Conservation (phyloP, 2,113 vertebrate genomes). For the Boleophthalmus pectinirostris region DNA sequence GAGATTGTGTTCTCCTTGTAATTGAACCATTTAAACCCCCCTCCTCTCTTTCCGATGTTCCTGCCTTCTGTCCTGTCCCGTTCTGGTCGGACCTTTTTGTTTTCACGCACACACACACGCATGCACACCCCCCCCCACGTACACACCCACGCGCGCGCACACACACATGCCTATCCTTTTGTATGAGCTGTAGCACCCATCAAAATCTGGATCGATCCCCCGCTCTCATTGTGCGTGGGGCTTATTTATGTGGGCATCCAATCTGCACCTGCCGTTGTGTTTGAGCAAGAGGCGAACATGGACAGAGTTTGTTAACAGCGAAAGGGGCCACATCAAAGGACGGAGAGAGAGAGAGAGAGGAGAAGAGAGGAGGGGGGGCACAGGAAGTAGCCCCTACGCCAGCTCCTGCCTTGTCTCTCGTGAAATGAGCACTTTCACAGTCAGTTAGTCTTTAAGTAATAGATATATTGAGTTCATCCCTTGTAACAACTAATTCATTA, state of each 20-base stretch:
- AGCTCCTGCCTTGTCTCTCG: slow-evolving; percentile 85
- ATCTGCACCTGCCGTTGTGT: slow-evolving; percentile 98
- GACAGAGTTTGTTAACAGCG: slow-evolving; percentile 99
- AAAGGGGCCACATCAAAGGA: slow-evolving; percentile 89
- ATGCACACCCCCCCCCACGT: too few species aligned
- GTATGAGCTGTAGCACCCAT: slow-evolving; percentile 89
- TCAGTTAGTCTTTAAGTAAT: slow-evolving; percentile 99
- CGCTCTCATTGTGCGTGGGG: slow-evolving; percentile 90
- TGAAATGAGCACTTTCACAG: slow-evolving; percentile 96
- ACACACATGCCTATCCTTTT: slow-evolving; percentile 73
- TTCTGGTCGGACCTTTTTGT: slow-evolving; percentile 58
- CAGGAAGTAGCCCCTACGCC: slow-evolving; percentile 85
- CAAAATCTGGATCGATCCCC: slow-evolving; percentile 96
- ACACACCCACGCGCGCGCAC: slow-evolving; percentile 30
- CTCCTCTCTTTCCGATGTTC: slow-evolving; percentile 59
- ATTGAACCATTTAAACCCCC: slow-evolving; percentile 98
- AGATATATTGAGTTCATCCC: slow-evolving; percentile 99
- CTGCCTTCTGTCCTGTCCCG: slow-evolving; percentile 51
- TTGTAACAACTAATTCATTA: slow-evolving; percentile 99
- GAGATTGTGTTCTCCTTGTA: slow-evolving; percentile 98
- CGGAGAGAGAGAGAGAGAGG: slow-evolving; percentile 23
- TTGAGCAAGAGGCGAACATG: slow-evolving; percentile 93
- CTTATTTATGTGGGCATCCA: slow-evolving; percentile 99
- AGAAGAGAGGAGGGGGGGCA: slow-evolving; percentile 16
- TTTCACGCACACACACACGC: slow-evolving; percentile 29